A percentile compares a stretch with the other conserved stretches of the same genome.
phyloP scores from a whole-genome alignment of 2,797 vertebrate genomes.

The Periophthalmus magnuspinnatus region DNA sequence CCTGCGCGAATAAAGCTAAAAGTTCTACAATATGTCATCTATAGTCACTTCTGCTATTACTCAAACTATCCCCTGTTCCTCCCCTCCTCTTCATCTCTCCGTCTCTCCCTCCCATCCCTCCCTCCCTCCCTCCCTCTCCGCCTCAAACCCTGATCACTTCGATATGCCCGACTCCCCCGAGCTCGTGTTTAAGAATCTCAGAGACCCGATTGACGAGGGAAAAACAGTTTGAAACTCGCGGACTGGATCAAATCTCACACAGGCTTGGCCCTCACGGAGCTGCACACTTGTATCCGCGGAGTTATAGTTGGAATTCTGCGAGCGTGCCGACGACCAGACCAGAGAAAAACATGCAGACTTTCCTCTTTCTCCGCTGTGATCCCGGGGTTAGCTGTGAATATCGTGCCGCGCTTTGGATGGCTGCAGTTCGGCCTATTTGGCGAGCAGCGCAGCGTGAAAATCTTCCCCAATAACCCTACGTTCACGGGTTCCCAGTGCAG shows the following conservation, averaged over 20 bases:
- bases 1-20: too few relatives aligned
- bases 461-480: constrained; percentile 50
- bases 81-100: not conserved
- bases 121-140: constrained; percentile 16
- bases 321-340: constrained; percentile 58
- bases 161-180: constrained; percentile 34
- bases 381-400: constrained; percentile 62
- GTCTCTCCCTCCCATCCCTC: not conserved
- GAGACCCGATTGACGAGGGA: constrained; percentile 59
- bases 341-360: constrained; percentile 54
- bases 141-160: constrained; percentile 26
- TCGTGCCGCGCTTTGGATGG: constrained; percentile 58
- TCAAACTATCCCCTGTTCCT: constrained; percentile 23
- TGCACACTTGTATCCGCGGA: too few relatives aligned
- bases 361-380: constrained; percentile 45
- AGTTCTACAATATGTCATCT: not conserved
- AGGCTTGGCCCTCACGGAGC: constrained; percentile 46
- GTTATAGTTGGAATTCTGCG: constrained; percentile 59
- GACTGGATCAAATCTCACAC: constrained; percentile 65
- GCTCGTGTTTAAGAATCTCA: constrained; percentile 60
- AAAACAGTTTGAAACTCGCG: constrained; percentile 62
- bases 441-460: constrained; percentile 71
- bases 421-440: constrained; percentile 68
- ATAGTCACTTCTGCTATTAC: not conserved
- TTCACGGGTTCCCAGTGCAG: constrained; percentile 60